Evolutionary conservation across 1,140 invertebrate species (phyloP).

Genomic region (Hermetia illucens): DNA sequence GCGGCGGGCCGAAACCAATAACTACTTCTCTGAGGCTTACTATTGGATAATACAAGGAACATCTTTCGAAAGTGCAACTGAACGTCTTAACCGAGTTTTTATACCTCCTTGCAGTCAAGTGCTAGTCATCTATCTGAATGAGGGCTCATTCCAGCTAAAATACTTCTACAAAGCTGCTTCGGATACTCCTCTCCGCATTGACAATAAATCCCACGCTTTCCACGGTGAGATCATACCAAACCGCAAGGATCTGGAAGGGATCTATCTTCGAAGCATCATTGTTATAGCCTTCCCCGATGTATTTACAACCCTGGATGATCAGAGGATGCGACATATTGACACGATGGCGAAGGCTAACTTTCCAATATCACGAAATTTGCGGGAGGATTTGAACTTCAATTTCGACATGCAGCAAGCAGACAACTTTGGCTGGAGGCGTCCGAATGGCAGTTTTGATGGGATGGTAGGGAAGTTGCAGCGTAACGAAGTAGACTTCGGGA

Average conservation of each 20-base stretch:
- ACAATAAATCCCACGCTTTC: no score
- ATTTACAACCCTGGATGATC: constrained; percentile 27
- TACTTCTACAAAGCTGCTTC: no score
- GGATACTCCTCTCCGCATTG: no score
- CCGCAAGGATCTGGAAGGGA: constrained; percentile 21
- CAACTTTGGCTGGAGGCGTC: constrained; percentile 35
- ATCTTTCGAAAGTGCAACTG: no score
- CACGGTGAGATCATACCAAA: constrained; percentile 15
- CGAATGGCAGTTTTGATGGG: constrained; percentile 38
- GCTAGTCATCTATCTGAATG: no score
- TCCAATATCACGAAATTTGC: constrained; percentile 30
- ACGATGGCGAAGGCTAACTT: constrained; percentile 37
- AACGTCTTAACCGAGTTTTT: no score
- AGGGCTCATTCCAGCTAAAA: no score
- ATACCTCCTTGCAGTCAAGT: no score
- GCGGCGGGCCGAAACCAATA: no score
- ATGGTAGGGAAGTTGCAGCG: constrained; percentile 37
- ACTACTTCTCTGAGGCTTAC: no score
- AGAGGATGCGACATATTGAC: constrained; percentile 33
- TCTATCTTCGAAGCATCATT: constrained; percentile 19
- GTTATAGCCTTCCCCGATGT: constrained; percentile 29
- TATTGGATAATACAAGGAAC: no score
- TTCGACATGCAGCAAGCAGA: constrained; percentile 34
- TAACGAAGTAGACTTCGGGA: constrained; percentile 34
- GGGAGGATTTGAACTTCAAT: constrained; percentile 33